Evolutionary conservation across 1,140 invertebrate species (phyloP).

Genomic region (Hyles euphorbiae): DNA sequence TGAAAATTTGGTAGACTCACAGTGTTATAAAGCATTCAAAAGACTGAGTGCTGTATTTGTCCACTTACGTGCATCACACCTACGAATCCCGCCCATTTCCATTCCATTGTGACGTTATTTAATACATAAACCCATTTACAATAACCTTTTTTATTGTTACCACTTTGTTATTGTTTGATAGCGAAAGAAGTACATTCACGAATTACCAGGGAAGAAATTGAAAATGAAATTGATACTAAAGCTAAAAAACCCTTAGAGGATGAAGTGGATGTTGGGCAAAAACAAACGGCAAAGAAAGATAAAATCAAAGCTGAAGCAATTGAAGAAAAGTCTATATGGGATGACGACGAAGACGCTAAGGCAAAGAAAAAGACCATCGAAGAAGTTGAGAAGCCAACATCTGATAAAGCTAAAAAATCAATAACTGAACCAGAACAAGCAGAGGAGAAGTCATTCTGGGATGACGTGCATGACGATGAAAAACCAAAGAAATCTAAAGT

Average conservation of each 20-base stretch:
- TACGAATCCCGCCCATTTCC: conserved; percentile 38
- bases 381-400: conserved; percentile 24
- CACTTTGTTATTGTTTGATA: conserved; percentile 63
- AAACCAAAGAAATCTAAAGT: conserved; percentile 26
- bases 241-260: conserved; percentile 37
- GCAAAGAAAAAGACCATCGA: conserved; percentile 29
- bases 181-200: conserved; percentile 71
- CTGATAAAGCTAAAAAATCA: conserved; percentile 32
- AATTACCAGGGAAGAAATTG: conserved; percentile 60
- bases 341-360: conserved; percentile 32
- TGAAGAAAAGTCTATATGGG: conserved; percentile 42
- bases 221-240: conserved; percentile 55
- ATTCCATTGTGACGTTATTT: conserved; percentile 50
- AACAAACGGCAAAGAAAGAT: conserved; percentile 41
- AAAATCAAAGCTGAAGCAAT: conserved; percentile 53
- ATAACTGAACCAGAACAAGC: conserved; percentile 34
- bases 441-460: conserved; percentile 52
- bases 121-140: conserved; percentile 39
- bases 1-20: conserved; percentile 28
- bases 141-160: conserved; percentile 45
- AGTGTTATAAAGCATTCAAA: conserved; percentile 49
- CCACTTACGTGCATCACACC: conserved; percentile 30
- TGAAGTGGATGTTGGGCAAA: conserved; percentile 26
- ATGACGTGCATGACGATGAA: conserved; percentile 29
- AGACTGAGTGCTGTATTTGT: conserved; percentile 54